Evolutionary conservation across 2,113 vertebrate genomes (phyloP), one percentile per base, ranked within the genome.

Genomic region (Bolborhynchus lineola): DNA sequence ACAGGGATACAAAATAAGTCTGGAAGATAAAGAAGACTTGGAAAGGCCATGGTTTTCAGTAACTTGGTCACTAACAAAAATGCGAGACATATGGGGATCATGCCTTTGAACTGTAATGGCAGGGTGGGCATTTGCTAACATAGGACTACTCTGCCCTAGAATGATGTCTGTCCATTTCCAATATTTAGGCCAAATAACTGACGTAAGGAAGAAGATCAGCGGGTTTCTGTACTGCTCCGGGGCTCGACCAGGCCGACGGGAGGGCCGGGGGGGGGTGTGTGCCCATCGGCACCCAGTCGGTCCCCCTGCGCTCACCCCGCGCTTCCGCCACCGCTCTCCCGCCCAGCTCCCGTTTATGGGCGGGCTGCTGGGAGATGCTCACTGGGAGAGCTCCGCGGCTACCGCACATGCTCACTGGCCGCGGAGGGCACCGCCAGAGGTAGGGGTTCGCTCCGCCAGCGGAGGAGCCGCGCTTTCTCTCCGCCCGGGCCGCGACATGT

Each of bases 371-470:
- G 89, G 88, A 88, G 95, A 86, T 82, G 95, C 94, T 91, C 52
- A 46, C 81, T 33, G 41, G 57, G 62, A 6, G 62, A 76, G 55
- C 88, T 39, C 77, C 77, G 86, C 82, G 65, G 19, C 33, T 52
- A 8, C 83, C 64, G 92, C 96, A 92, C 95, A 96, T 97, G 95
- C 96, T 96, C 96, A 89, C 59, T 95, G 84, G 69, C n/a, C 53
- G 79, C 83, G 50, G 79, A 93, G 91, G 74, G 78, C 79, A 52
- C 88, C 65, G 70, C 44, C 49, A 29, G 82, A 86, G 84, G 79
- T 92, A 80, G 79, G 84, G 90, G 75, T 13, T 89, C 26, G 10
- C n/a, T 91, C 28, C 33, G 76, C 75, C 31, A 46, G 31, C 46
- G 63, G 67, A 41, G 83, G 35, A 81, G 28, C 74, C 17, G 69